phyloP scores from a whole-genome alignment of 2,113 vertebrate genomes.

The Orcinus orca region DNA sequence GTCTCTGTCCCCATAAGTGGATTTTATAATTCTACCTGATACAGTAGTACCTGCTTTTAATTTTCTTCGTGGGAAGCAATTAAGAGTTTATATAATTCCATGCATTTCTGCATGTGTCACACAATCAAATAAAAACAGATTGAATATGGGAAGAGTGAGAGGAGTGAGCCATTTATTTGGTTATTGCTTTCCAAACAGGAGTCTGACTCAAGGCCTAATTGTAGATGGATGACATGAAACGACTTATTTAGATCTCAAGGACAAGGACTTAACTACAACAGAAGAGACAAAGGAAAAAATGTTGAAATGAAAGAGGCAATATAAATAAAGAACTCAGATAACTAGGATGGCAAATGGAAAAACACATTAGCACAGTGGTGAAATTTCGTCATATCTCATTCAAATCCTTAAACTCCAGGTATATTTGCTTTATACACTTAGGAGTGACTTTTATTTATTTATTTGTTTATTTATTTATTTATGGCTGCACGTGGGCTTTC shows the following conservation, averaged over 20 bases:
- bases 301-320: neutral
- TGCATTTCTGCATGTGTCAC: neutral
- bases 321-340: conserved; percentile 1
- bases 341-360: neutral
- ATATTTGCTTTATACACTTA: neutral
- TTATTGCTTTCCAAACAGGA: neutral
- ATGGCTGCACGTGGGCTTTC: too few relatives aligned
- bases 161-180: neutral
- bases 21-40: conserved; percentile 1
- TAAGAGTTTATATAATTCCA: conserved; percentile 1
- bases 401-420: neutral
- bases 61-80: conserved; percentile 30
- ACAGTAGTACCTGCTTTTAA: neutral
- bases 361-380: neutral
- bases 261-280: neutral
- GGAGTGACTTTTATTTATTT: neutral
- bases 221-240: neutral
- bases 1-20: neutral
- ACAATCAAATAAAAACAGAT: neutral
- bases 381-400: neutral
- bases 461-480: too few relatives aligned
- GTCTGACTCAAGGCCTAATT: neutral
- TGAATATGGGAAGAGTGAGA: neutral
- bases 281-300: neutral
- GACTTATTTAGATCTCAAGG: neutral